Conservation (phyloP, 2,797 vertebrate species). For the Picus viridis region DNA sequence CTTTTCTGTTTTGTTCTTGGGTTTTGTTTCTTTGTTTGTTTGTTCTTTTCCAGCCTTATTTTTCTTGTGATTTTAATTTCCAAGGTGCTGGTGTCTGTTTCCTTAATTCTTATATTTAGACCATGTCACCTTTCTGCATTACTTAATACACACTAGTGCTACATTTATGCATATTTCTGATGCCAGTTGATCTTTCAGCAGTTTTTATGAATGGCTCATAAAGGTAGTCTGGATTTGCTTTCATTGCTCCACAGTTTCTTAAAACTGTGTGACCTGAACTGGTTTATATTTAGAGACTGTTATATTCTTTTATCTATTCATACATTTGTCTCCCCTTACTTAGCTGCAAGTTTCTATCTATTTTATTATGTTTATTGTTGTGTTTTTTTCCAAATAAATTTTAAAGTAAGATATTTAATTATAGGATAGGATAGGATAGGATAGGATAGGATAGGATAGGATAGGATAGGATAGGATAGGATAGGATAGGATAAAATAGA, state of each 20-base stretch:
- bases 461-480: too few relatives aligned
- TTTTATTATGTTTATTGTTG: background rate
- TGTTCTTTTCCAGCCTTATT: background rate
- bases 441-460: too few relatives aligned
- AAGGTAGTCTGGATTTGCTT: background rate
- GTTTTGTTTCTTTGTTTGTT: too few relatives aligned
- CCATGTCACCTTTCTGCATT: background rate
- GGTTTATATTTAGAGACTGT: background rate
- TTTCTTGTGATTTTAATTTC: background rate
- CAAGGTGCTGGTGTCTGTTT: background rate
- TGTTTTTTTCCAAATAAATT: background rate
- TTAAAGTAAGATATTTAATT: background rate
- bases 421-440: too few relatives aligned
- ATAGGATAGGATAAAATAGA: too few relatives aligned
- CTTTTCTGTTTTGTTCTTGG: background rate
- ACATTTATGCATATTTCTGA: background rate
- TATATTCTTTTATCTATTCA: background rate
- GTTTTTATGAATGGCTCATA: background rate
- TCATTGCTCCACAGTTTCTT: background rate
- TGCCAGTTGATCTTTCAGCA: background rate
- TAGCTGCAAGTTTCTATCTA: background rate
- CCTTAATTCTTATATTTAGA: background rate
- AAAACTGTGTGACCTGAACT: fast-evolving
- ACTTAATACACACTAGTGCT: background rate
- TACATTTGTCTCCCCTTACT: background rate